Base-by-base conservation (phyloP, 2,797 vertebrate genomes). In the Kryptolebias ocellatus region DNA sequence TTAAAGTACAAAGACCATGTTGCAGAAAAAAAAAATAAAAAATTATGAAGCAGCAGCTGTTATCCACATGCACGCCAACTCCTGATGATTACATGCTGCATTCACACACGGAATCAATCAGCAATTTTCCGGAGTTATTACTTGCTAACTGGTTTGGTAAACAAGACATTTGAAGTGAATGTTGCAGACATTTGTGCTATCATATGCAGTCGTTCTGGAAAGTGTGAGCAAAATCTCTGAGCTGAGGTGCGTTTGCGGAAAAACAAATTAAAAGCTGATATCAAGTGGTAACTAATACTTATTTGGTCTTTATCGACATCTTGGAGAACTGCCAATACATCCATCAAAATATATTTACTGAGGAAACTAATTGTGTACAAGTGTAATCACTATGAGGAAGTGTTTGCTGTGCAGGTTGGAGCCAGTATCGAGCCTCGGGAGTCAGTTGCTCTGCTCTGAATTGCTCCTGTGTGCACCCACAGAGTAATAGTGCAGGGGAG, bases 391-490 rank as follows among this genome's bases (percentile, higher is more conserved):
- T 31, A n/a, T n/a, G 37, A 17, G 24, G 2, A 14, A n/a, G 29
- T 15, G 37, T 34, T 56, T 53, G 27, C 10, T 28, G 50, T 76
- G 70, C 74, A 70, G 49, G 64, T 49, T 56, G 67, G 54, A 53
- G 60, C 65, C 4, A 60, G 71, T 56, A 70, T 76, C 67, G 76
- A 2, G 45, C 76, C 65, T 65, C 31, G 39, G 37, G 72, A 81
- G 82, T 82, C 76, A 76, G 70, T 44, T 60, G 4, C 60, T 69
- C 64, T 70, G 52, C 29, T 27, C 67, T 66, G 65, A 82, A 72
- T 60, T 37, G 14, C 70, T 74, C 64, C 74, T 73, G 75, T 68
- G 71, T 83, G 83, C 72, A 61, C 73, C 82, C 74, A 10, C 37
- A 68, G 73, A 75, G 61, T 74, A 80, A 72, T 34, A 37, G 60